Conservation (phyloP, 2,888 invertebrate species). For the Drosophila suboccidentalis region DNA sequence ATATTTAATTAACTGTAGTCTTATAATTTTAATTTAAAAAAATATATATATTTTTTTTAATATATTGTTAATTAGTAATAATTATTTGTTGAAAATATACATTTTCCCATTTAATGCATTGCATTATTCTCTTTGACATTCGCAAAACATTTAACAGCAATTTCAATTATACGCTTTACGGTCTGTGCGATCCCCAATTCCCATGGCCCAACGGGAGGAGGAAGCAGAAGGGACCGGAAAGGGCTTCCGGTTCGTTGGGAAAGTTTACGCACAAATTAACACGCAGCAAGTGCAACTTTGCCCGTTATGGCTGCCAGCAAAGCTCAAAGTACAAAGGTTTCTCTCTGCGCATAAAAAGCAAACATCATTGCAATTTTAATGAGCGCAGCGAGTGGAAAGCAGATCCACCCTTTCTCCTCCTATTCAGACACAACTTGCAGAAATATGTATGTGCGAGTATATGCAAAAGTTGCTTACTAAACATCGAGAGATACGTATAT, state of each 20-base stretch:
- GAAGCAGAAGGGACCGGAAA: slow-evolving; percentile 1
- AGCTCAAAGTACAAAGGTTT: slow-evolving; percentile 62
- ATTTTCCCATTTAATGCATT: slow-evolving; percentile 22
- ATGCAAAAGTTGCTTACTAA: slow-evolving; percentile 23
- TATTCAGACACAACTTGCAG: slow-evolving; percentile 15
- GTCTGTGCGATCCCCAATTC: slow-evolving; percentile 33
- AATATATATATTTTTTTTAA: neutral
- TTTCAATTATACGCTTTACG: slow-evolving; percentile 67
- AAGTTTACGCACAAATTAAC: slow-evolving; percentile 78
- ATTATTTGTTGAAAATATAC: neutral
- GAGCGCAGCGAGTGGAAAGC: slow-evolving; percentile 36
- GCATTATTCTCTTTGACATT: slow-evolving; percentile 54
- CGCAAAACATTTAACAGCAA: slow-evolving; percentile 69
- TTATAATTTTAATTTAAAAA: no score
- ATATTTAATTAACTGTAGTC: no score
- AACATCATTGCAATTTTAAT: slow-evolving; percentile 75
- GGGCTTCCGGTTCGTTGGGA: slow-evolving; percentile 73
- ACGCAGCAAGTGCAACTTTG: slow-evolving; percentile 64
- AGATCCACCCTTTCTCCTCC: neutral
- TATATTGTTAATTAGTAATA: neutral
- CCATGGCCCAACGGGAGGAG: slow-evolving; percentile 1
- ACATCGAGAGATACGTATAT: slow-evolving; percentile 23
- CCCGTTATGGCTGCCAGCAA: slow-evolving; percentile 46
- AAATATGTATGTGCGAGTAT: neutral
- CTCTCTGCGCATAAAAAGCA: slow-evolving; percentile 43